These are phyloP conservation scores for Phyllotreta cruciferae DNA, from an alignment of 2,888 invertebrate species.

Conservation along the genomic window DNA sequence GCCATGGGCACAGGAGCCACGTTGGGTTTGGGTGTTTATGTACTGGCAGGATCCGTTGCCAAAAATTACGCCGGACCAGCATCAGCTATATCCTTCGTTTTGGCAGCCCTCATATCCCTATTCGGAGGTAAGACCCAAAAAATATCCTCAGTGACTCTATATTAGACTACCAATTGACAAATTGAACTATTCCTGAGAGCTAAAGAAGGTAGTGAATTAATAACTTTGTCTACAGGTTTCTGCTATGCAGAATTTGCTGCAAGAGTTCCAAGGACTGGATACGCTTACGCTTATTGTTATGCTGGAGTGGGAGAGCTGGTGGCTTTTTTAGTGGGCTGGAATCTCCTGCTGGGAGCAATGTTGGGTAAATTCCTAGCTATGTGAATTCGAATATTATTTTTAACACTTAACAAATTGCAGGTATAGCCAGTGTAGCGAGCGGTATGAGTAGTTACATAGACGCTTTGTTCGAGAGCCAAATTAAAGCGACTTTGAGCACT, in stretches of 20 bases:
- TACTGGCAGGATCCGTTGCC: conserved; percentile 84
- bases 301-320: conserved; percentile 91
- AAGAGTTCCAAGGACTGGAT: conserved; percentile 86
- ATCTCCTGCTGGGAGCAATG: conserved; percentile 86
- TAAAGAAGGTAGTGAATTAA: not conserved
- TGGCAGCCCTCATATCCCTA: conserved; percentile 88
- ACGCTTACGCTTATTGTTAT: conserved; percentile 92
- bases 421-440: conserved; percentile 83
- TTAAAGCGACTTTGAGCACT: conserved; percentile 16
- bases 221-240: conserved; percentile 65
- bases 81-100: conserved; percentile 81
- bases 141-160: not conserved
- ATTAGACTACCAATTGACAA: not conserved
- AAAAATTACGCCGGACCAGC: conserved; percentile 84
- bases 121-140: conserved; percentile 73
- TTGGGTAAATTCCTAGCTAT: conserved; percentile 66
- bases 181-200: not conserved
- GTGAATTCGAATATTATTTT: not conserved
- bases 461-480: conserved; percentile 69
- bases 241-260: conserved; percentile 94
- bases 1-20: conserved; percentile 83
- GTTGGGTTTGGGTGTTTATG: conserved; percentile 90
- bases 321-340: conserved; percentile 93
- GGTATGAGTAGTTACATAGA: conserved; percentile 82
- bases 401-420: conserved; percentile 57